These are phyloP conservation scores for Cylloceria caligata DNA, from an alignment of 2,888 invertebrate species.

Conservation along the genomic window DNA sequence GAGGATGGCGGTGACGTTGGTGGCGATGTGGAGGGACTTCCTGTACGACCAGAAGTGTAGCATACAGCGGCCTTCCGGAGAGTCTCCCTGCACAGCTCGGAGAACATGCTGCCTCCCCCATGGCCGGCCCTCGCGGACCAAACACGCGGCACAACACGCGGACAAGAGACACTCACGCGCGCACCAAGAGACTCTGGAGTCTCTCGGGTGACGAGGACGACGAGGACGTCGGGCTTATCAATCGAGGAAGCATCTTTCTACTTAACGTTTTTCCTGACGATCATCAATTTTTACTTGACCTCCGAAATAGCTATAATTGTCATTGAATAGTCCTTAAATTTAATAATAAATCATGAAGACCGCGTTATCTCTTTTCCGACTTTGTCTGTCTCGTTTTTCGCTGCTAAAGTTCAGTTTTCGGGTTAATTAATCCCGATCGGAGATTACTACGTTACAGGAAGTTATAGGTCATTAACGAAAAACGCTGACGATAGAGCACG, in stretches of 20 bases:
- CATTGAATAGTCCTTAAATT: constrained; percentile 5
- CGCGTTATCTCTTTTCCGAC: neutral
- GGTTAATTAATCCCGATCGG: constrained; percentile 44
- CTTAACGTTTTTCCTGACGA: neutral
- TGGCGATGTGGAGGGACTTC: constrained; percentile 82
- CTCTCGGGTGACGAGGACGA: constrained; percentile 39
- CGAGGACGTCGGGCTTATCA: constrained; percentile 1
- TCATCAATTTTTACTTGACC: neutral
- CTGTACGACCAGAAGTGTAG: constrained; percentile 83
- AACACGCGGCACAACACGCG: constrained; percentile 39
- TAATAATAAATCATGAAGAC: neutral
- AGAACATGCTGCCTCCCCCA: constrained; percentile 85
- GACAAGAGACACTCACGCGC: neutral
- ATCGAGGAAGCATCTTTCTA: constrained; percentile 19
- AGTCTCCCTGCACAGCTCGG: constrained; percentile 86
- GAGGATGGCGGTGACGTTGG: constrained; percentile 83
- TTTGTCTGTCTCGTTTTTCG: constrained; percentile 20
- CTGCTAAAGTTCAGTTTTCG: neutral
- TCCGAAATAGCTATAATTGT: neutral
- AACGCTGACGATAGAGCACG: constrained; percentile 57
- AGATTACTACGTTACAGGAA: constrained; percentile 47
- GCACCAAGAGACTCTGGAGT: constrained; percentile 15
- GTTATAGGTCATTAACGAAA: constrained; percentile 64
- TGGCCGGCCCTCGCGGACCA: constrained; percentile 79
- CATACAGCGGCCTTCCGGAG: constrained; percentile 85